These are phyloP conservation scores for Darevskia nairensis DNA, from an alignment of 2,797 vertebrate species.

Conservation along the genomic window DNA sequence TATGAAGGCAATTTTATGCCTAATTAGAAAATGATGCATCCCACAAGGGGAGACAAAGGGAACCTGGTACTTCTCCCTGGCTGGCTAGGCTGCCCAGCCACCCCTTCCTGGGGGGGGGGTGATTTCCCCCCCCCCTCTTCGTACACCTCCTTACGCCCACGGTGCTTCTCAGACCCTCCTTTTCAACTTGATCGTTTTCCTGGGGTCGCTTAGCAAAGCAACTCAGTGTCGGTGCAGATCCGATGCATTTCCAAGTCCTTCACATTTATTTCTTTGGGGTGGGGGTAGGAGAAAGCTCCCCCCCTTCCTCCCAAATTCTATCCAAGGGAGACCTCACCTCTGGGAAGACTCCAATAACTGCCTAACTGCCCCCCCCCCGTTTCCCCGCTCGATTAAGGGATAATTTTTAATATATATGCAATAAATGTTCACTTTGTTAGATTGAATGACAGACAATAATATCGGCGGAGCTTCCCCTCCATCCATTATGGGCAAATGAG, in stretches of 20 bases:
- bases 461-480: conserved; percentile 96
- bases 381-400: conserved; percentile 90
- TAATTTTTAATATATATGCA: conserved; percentile 99
- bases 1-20: conserved; percentile 90
- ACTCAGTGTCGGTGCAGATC: conserved; percentile 85
- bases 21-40: conserved; percentile 85
- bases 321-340: conserved; percentile 95
- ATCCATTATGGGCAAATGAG: conserved; percentile 97
- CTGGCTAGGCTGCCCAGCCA: conserved; percentile 51
- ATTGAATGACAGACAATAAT: conserved; percentile 99
- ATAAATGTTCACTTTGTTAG: conserved; percentile 99
- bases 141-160: conserved; percentile 64
- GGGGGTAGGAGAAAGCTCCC: conserved; percentile 77
- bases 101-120: conserved; percentile 57
- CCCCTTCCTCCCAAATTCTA: conserved; percentile 64
- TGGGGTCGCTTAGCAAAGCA: conserved; percentile 85
- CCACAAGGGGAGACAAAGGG: conserved; percentile 75
- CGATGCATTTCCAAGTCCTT: conserved; percentile 88
- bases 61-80: conserved; percentile 60
- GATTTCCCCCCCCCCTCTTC: conserved; percentile 20
- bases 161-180: conserved; percentile 54
- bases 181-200: conserved; percentile 78
- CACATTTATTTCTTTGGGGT: conserved; percentile 55
- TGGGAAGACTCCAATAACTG: conserved; percentile 96
- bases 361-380: conserved; percentile 76